These are phyloP conservation scores for Hyposoter didymator DNA, from an alignment of 2,888 invertebrate species.

Conservation along the genomic window DNA sequence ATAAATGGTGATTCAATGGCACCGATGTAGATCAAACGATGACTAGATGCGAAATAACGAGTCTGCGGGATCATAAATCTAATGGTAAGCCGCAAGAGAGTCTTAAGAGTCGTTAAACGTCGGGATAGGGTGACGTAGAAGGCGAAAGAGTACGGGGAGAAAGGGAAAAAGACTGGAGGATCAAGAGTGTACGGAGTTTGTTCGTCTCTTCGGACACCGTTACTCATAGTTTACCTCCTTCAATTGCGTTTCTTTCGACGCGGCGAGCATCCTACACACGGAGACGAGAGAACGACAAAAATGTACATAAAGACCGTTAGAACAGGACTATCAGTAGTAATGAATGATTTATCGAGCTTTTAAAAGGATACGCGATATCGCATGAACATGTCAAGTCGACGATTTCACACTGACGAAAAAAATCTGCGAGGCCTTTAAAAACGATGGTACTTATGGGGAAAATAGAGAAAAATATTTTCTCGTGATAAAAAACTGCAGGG, in stretches of 20 bases:
- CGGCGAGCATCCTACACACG: slow-evolving; percentile 26
- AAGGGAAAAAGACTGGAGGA: slow-evolving; percentile 4
- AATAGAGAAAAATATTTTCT: not conserved
- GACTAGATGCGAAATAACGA: slow-evolving; percentile 52
- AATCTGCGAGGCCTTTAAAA: not conserved
- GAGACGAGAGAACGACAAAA: slow-evolving; percentile 5
- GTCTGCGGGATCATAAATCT: slow-evolving; percentile 57
- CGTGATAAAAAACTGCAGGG: not conserved
- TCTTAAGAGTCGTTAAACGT: slow-evolving; percentile 59
- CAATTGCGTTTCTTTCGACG: slow-evolving; percentile 16
- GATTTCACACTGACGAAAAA: slow-evolving; percentile 9
- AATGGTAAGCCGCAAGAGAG: slow-evolving; percentile 37
- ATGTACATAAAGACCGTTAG: slow-evolving; percentile 36
- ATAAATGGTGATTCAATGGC: slow-evolving; percentile 42
- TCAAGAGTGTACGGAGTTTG: slow-evolving; percentile 2
- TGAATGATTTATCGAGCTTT: slow-evolving; percentile 36
- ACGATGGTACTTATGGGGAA: not conserved
- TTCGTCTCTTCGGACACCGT: slow-evolving; percentile 37
- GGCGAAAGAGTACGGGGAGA: slow-evolving; percentile 12
- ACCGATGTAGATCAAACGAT: slow-evolving; percentile 40
- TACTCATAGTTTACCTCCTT: slow-evolving; percentile 36
- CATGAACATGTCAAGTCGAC: not conserved
- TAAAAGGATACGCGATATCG: slow-evolving; percentile 9
- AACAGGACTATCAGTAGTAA: slow-evolving; percentile 42
- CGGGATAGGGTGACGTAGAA: slow-evolving; percentile 44